Evolutionary conservation across 2,113 vertebrate genomes (phyloP).

Genomic region (Sterna hirundo): DNA sequence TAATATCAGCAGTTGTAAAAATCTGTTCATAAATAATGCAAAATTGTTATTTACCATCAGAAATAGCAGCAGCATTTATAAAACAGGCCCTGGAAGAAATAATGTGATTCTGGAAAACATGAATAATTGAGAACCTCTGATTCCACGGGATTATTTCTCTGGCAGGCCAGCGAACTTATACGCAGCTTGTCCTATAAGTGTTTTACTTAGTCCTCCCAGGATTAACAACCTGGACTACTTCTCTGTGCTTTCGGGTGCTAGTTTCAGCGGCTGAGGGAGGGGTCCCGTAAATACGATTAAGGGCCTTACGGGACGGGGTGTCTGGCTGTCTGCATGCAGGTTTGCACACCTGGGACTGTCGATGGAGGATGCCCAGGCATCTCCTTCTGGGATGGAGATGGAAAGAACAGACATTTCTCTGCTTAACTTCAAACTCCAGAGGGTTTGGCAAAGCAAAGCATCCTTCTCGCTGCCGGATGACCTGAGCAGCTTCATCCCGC

Average conservation of each 20-base stretch:
- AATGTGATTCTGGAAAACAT: constrained; percentile 49
- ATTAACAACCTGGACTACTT: not conserved
- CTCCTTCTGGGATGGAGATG: not conserved
- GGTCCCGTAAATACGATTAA: rapidly evolving
- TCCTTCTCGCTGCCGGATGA: not conserved
- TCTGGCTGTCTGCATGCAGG: not conserved
- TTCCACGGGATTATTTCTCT: not conserved
- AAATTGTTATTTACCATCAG: constrained; percentile 62
- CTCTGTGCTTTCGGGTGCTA: not conserved
- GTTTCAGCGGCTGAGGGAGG: not conserved
- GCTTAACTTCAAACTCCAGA: not conserved
- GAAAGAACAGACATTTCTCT: not conserved
- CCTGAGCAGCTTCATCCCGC: not conserved
- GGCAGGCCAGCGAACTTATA: not conserved
- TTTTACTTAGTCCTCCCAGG: not conserved
- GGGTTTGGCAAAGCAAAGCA: not conserved
- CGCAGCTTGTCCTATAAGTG: not conserved
- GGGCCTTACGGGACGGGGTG: not conserved
- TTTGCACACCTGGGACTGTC: not conserved
- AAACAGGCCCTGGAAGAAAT: constrained; percentile 38
- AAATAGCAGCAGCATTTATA: constrained; percentile 57
- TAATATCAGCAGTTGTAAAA: constrained; percentile 57
- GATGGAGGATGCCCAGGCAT: not conserved
- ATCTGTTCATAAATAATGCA: constrained; percentile 64
- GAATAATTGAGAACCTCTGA: constrained; percentile 57